Percentiles rank a stretch among this genome's conserved stretches.
Evolutionary conservation across 2,797 vertebrate genomes (phyloP).

Genomic region (Melanotaenia maccullochi): DNA sequence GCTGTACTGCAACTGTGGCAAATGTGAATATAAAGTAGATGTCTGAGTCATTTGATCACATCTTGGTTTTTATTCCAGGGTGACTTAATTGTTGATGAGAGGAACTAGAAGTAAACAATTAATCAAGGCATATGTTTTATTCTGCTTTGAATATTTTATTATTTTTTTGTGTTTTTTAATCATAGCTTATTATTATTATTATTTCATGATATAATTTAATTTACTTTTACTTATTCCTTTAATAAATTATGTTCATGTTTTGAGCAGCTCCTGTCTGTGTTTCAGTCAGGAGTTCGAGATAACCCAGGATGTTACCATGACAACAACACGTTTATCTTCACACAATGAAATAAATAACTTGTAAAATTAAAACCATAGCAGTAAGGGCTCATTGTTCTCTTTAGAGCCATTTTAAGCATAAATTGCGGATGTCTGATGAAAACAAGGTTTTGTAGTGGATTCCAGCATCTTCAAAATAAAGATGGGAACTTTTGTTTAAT

Average conservation of each 20-base stretch:
- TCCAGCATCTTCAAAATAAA: too few relatives aligned
- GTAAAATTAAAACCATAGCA: neutral
- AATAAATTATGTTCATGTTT: too few relatives aligned
- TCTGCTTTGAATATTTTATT: too few relatives aligned
- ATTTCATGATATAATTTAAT: too few relatives aligned
- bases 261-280: neutral
- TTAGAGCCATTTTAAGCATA: accelerated
- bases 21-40: too few relatives aligned
- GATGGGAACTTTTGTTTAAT: too few relatives aligned
- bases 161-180: too few relatives aligned
- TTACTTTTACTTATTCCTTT: neutral
- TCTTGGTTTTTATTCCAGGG: neutral
- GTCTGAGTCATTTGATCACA: neutral
- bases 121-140: too few relatives aligned
- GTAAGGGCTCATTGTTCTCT: too few relatives aligned
- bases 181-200: too few relatives aligned
- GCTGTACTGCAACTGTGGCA: too few relatives aligned
- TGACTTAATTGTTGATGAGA: neutral
- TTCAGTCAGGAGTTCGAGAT: neutral
- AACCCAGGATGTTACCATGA: neutral
- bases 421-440: neutral
- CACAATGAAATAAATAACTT: neutral
- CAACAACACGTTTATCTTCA: neutral
- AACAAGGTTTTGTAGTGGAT: neutral
- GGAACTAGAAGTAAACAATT: neutral